A percentile compares a stretch with the other conserved stretches of the same genome.
phyloP scores from a whole-genome alignment of 2,113 vertebrate genomes.

The Centropus bengalensis region DNA sequence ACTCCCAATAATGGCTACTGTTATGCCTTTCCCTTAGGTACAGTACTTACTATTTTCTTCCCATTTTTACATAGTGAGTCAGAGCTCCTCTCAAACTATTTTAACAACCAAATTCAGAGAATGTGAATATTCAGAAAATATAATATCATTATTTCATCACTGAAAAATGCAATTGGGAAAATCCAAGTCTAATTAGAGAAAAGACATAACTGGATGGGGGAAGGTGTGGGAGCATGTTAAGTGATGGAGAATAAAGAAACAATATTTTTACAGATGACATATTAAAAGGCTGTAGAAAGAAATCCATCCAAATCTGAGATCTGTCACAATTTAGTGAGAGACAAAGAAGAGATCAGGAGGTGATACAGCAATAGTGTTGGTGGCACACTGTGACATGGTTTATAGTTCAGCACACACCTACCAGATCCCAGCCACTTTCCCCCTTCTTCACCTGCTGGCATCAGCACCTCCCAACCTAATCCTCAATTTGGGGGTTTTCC shows the following conservation, averaged over 20 bases:
- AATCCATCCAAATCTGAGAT: background rate
- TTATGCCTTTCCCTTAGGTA: background rate
- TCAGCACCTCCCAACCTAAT: accelerated
- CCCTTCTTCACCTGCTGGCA: background rate
- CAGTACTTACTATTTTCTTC: background rate
- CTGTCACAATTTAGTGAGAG: background rate
- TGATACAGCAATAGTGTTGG: background rate
- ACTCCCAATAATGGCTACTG: background rate
- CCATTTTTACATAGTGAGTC: background rate
- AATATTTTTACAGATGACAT: background rate
- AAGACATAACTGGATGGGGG: background rate
- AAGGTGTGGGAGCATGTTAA: background rate
- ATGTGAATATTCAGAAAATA: background rate
- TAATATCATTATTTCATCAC: background rate
- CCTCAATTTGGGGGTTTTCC: background rate
- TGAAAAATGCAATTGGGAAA: background rate
- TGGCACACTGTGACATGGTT: accelerated
- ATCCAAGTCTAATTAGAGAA: background rate
- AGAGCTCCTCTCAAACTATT: background rate
- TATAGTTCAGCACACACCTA: background rate
- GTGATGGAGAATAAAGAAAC: background rate
- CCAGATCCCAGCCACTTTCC: background rate
- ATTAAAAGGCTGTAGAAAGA: background rate
- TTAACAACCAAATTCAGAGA: background rate
- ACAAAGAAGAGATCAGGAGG: background rate